These are phyloP conservation scores for Sarcophaga rosellei DNA, from an alignment of 2,888 invertebrate species.

Conservation along the genomic window DNA sequence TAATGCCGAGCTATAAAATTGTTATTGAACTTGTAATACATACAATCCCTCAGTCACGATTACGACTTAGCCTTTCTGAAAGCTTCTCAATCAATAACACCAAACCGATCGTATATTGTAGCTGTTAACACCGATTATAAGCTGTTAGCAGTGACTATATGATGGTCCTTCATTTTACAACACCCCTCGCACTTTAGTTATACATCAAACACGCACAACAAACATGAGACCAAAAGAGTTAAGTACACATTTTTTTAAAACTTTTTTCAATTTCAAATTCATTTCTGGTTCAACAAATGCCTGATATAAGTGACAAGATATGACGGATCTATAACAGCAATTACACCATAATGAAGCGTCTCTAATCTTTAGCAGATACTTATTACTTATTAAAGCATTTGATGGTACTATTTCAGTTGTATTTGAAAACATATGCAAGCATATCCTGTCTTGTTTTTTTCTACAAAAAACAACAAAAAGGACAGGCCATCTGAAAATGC, in stretches of 20 bases:
- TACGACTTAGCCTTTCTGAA: too few species aligned
- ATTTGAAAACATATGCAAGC: slow-evolving; percentile 63
- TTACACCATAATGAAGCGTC: slow-evolving; percentile 46
- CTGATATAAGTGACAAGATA: slow-evolving; percentile 30
- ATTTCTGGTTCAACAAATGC: neutral
- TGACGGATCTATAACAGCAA: slow-evolving; percentile 53
- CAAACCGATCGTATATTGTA: too few species aligned
- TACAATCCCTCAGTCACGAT: too few species aligned
- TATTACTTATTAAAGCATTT: slow-evolving; percentile 18
- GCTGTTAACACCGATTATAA: too few species aligned
- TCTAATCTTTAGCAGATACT: slow-evolving; percentile 55
- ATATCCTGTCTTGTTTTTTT: slow-evolving; percentile 62
- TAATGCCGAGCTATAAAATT: too few species aligned
- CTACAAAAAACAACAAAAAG: neutral
- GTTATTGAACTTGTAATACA: too few species aligned
- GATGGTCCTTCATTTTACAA: too few species aligned
- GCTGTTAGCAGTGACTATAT: too few species aligned
- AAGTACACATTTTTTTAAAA: neutral
- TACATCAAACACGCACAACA: slow-evolving; percentile 16
- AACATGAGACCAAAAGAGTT: slow-evolving; percentile 6
- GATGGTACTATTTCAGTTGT: neutral
- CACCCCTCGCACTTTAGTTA: slow-evolving; percentile 9
- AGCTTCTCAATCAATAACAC: too few species aligned
- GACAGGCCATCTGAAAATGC: slow-evolving; percentile 41
- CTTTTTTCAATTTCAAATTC: neutral